Base-by-base conservation (phyloP, 2,888 invertebrate species). In the Chrysolina haemoptera region DNA sequence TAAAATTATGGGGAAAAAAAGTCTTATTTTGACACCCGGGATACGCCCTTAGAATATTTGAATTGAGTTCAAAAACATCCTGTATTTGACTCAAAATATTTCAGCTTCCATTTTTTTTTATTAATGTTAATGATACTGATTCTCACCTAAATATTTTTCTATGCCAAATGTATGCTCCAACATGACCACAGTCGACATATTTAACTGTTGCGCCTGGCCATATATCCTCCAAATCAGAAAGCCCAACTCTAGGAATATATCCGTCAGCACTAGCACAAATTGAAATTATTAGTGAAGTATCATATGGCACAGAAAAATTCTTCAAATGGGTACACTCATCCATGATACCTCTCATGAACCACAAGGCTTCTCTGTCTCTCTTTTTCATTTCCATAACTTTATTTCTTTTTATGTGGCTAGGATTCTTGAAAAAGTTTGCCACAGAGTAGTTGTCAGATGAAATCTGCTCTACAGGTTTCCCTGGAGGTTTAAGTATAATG, bases 261-360 rank as follows among this genome's bases (percentile, higher is more conserved):
- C 94, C 96, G 87, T 98, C 98, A 83, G 94, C 92, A 79, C 93
- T 93, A 0, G 98, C 98, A 84, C 95, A 94, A 1, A 99, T 94
- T 18, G 96, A 95, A 77, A 97, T 97, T 74, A 97, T 95, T 67
- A 98, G 89, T 11, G 94, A 94, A 0, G 98, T 95, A 85, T 99
- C 98, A 66, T 93, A 93, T 0, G 95, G 95, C 16, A 93, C 90
- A 1, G 96, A 94, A 85, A 98, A 99, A 88, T 98, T 98, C 79
- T 93, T 95, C 53, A 99, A 89, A 89, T 98, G 98, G 0, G 99
- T 99, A 86, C 98, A 99, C 87, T 99, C 98, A 85, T 99, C 99
- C 99, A 99, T 99, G 80, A 99, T 93, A 0, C 98, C 98, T 65
- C 96, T 90, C 98, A 99, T 98, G 85, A 99, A 98, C 88, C 96